Percentiles rank a stretch among this genome's conserved stretches.
Evolutionary conservation across 2,113 vertebrate species (phyloP).

Genomic region (Sylvilagus bachmani): DNA sequence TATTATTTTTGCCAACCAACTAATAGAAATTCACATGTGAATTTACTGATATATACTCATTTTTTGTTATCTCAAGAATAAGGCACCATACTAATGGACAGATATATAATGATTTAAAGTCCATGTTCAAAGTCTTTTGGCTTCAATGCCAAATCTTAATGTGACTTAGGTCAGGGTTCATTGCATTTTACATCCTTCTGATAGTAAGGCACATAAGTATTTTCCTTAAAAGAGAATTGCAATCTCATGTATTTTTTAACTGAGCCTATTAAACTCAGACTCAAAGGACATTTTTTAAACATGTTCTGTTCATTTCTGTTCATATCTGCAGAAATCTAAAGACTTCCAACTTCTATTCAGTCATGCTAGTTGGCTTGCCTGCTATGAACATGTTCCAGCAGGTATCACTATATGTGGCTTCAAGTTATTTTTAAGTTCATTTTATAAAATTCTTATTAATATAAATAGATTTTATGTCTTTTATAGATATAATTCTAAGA

Average conservation of each 20-base stretch:
- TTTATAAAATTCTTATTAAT: too few relatives aligned
- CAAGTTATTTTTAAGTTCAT: neutral
- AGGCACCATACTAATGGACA: neutral
- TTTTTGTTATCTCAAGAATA: neutral
- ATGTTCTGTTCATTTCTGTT: too few relatives aligned
- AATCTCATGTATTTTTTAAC: neutral
- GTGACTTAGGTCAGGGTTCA: neutral
- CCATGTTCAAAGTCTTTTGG: neutral
- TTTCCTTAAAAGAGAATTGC: slow-evolving; percentile 23
- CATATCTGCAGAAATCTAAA: neutral
- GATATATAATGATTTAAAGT: neutral
- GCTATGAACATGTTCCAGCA: neutral
- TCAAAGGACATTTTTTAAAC: too few relatives aligned
- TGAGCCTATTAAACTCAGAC: neutral
- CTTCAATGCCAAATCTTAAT: neutral
- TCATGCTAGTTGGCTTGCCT: neutral
- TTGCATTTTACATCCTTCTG: neutral
- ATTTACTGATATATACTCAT: neutral
- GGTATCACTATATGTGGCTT: neutral
- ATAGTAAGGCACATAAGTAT: neutral
- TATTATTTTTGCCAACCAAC: neutral
- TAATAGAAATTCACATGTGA: neutral
- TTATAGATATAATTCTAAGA: too few relatives aligned
- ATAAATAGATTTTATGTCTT: too few relatives aligned
- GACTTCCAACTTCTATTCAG: neutral